Conservation (phyloP, 2,888 invertebrate genomes). For the Amphiduros pacificus region DNA sequence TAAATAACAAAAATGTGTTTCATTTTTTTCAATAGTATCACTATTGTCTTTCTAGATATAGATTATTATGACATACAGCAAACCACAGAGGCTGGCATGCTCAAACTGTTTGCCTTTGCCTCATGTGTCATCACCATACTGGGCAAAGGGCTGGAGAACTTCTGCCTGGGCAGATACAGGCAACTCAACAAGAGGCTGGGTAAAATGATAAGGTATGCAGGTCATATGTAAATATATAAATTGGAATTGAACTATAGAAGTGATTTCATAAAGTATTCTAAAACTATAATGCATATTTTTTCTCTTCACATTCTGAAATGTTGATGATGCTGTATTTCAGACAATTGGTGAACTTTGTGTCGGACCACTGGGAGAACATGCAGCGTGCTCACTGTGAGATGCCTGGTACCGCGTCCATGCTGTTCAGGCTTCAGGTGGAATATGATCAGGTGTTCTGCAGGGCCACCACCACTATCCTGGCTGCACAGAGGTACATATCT, state of each 20-base stretch:
- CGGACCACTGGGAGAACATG: conserved; percentile 69
- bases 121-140: conserved; percentile 69
- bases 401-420: conserved; percentile 56
- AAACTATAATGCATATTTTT: neutral
- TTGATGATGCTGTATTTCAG: conserved; percentile 47
- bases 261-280: neutral
- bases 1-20: too few species aligned
- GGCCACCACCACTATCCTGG: conserved; percentile 72
- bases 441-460: conserved; percentile 74
- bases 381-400: conserved; percentile 28
- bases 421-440: conserved; percentile 70
- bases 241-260: neutral
- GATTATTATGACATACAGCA: conserved; percentile 21
- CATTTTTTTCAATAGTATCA: too few species aligned
- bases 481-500: conserved; percentile 68
- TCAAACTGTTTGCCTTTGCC: conserved; percentile 72
- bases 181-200: conserved; percentile 67
- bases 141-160: conserved; percentile 70
- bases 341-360: conserved; percentile 74
- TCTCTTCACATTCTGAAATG: neutral
- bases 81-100: conserved; percentile 68
- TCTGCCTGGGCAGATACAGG: conserved; percentile 67
- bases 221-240: neutral
- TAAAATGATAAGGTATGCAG: conserved; percentile 53
- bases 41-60: neutral